Evolutionary conservation across 2,797 vertebrate species (phyloP).

Genomic region (Dicrostonyx torquatus): DNA sequence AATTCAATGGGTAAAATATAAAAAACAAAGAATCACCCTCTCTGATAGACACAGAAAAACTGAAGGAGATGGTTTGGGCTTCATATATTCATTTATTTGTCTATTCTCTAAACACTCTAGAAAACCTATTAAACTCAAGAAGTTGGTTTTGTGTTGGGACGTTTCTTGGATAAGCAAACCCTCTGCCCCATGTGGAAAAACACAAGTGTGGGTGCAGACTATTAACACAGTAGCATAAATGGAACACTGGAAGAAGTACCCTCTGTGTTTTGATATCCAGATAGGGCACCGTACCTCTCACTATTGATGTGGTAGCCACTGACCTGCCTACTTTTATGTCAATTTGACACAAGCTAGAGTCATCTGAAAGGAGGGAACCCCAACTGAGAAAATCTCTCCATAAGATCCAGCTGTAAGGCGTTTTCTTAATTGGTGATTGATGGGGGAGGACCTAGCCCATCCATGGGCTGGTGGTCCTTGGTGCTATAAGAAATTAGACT

Average conservation of each 20-base stretch:
- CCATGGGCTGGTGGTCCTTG: too few relatives aligned
- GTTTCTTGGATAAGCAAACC: background rate
- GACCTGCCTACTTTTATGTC: background rate
- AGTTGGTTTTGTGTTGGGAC: too few relatives aligned
- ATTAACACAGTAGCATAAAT: background rate
- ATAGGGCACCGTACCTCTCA: background rate
- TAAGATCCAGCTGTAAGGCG: background rate
- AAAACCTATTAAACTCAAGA: background rate
- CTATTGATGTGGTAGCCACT: background rate
- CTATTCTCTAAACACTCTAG: background rate
- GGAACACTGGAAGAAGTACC: background rate
- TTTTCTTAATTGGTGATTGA: background rate
- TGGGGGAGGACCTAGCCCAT: too few relatives aligned
- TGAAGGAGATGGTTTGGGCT: background rate
- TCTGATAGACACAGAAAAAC: background rate
- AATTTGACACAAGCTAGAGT: background rate
- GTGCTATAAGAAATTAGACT: too few relatives aligned
- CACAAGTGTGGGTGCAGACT: rapidly evolving
- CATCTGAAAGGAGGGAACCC: background rate
- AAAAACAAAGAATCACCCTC: background rate
- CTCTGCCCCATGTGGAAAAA: background rate
- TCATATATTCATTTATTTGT: background rate
- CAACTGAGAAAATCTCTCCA: background rate
- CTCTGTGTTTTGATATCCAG: background rate
- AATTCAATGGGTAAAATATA: background rate